Base-by-base conservation (phyloP, 2,888 invertebrate species). In the Parnassius apollo region DNA sequence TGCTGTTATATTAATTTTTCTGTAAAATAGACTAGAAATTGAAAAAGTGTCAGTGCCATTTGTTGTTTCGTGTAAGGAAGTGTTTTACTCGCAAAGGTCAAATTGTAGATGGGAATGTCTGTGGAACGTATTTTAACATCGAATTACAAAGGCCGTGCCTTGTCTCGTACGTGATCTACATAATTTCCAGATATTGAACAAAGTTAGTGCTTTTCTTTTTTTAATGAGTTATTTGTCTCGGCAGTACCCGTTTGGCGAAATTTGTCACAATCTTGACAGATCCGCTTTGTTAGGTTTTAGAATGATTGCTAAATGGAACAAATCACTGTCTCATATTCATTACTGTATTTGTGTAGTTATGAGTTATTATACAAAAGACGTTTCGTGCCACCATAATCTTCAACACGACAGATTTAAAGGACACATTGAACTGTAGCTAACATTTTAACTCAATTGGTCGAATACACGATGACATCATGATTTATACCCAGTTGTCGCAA, bases 81-180 rank as follows among this genome's bases (percentile, higher is more conserved):
- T 83, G 78, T 78, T 77, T 81, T 78, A 83, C 69, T 71, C 74
- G 73, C 72, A 85, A 86, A 91, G 88, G 89, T 89, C 86, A 85
- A 75, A 74, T 79, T 72, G 60, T 69, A 77, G 72, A 77, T 75
- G 77, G 76, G 69, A 75, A 69, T 73, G 73, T 71, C 68, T 65
- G 62, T 77, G 84, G 85, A 83, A 83, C 84, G 76, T 83, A 80
- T 80, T 82, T 85, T 81, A 77, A 76, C 75, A 66, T 78, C 69
- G 71, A 74, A 82, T 78, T 78, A 75, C 77, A 72, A 75, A 71
- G 76, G 71, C 72, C 72, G 73, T 76, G 75, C 80, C 77, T 82
- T 76, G 75, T 81, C 80, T 74, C 72, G 62, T 69, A 70, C 67
- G 67, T 68, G 73, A 69, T 69, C 62, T 61, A 66, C 53, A 64